A percentile compares a stretch with the other conserved stretches of the same genome.
Evolutionary conservation across 2,113 vertebrate species (phyloP).

Genomic region (Austrofundulus limnaeus): DNA sequence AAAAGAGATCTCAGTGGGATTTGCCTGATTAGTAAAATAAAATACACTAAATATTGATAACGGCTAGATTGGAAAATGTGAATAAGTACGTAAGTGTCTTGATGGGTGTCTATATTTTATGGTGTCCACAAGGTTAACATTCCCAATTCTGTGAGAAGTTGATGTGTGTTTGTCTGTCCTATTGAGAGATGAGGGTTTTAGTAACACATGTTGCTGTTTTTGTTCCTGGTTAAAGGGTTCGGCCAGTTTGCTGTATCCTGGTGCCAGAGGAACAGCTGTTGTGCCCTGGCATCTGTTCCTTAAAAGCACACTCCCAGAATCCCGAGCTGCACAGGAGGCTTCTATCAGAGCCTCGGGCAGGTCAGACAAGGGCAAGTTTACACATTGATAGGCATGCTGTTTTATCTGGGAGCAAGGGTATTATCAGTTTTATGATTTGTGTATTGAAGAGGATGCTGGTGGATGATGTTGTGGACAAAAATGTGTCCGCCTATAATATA

Average conservation of each 20-base stretch:
- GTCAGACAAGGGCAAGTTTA: constrained; percentile 67
- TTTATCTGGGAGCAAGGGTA: neutral
- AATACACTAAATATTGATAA: too few species aligned
- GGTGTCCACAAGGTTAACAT: constrained; percentile 3
- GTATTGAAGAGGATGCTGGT: neutral
- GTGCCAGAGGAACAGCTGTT: constrained; percentile 73
- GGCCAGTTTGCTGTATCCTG: constrained; percentile 58
- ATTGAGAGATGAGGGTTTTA: constrained; percentile 33
- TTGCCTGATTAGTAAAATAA: too few species aligned
- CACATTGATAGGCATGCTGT: constrained; percentile 20
- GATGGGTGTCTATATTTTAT: too few species aligned
- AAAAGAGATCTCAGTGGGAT: too few species aligned
- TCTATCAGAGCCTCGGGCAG: constrained; percentile 58
- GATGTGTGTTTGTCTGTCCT: constrained; percentile 17
- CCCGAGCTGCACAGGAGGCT: constrained; percentile 62
- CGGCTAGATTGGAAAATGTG: too few species aligned
- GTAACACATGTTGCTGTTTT: constrained; percentile 68
- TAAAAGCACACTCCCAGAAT: constrained; percentile 62
- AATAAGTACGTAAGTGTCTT: too few species aligned
- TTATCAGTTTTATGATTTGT: neutral
- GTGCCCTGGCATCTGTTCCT: constrained; percentile 67
- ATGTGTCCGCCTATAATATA: neutral
- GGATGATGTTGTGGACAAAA: neutral
- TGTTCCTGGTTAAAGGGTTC: constrained; percentile 57
- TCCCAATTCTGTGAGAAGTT: constrained; percentile 3